These are phyloP conservation scores for Corapipo altera DNA, from an alignment of 2,113 vertebrate species.

Conservation along the genomic window DNA sequence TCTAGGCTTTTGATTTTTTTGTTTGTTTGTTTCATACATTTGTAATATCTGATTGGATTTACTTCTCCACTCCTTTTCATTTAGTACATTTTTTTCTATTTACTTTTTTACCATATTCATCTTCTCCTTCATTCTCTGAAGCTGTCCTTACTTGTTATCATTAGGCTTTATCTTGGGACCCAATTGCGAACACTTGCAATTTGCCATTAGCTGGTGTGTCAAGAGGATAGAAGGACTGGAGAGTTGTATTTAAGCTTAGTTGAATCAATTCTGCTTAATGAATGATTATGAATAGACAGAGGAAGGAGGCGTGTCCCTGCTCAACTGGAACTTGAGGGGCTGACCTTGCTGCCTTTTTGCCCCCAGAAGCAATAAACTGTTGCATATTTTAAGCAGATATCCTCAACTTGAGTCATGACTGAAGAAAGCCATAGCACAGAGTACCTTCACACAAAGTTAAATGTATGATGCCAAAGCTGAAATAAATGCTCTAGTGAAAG, in stretches of 20 bases:
- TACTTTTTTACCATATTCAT: not conserved
- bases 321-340: not conserved
- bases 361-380: not conserved
- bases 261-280: not conserved
- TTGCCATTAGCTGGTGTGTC: not conserved
- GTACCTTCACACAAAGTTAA: not conserved
- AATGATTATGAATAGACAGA: not conserved
- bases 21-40: not conserved
- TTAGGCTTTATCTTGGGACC: not conserved
- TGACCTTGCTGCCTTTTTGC: not conserved
- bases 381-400: accelerated
- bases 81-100: not conserved
- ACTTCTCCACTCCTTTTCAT: not conserved
- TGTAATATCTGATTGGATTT: not conserved
- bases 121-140: not conserved
- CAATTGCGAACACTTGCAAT: not conserved
- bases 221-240: not conserved
- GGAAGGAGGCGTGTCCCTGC: not conserved
- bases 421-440: not conserved
- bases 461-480: not conserved
- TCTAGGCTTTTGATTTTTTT: not conserved
- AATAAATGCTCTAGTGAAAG: not conserved
- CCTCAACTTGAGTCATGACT: not conserved
- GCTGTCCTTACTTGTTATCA: not conserved
- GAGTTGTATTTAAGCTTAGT: not conserved